phyloP scores from a whole-genome alignment of 2,888 invertebrate genomes.

The Microdon myrmicae region DNA sequence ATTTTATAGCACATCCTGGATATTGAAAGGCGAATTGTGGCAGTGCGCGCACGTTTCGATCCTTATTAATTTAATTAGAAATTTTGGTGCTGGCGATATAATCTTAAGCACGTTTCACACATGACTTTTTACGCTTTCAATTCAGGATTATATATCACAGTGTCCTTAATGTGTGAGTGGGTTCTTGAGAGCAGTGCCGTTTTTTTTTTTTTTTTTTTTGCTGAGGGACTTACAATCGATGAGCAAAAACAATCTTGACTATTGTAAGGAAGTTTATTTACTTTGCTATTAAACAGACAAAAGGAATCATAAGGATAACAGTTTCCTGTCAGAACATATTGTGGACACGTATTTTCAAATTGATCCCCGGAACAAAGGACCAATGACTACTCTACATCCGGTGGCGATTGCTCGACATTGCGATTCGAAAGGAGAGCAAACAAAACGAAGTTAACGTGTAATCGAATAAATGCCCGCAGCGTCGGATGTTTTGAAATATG shows the following conservation, averaged over 20 bases:
- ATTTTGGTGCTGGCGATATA: slow-evolving; percentile 21
- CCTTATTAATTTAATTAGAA: slow-evolving; percentile 48
- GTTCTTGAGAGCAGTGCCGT: too few relatives aligned
- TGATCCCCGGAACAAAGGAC: slow-evolving; percentile 36
- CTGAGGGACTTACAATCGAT: too few relatives aligned
- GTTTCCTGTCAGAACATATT: slow-evolving; percentile 49
- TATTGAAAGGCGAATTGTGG: slow-evolving; percentile 27
- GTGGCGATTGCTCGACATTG: too few relatives aligned
- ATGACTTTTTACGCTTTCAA: slow-evolving; percentile 41
- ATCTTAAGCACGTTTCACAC: slow-evolving; percentile 46
- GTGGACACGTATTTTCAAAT: slow-evolving; percentile 47
- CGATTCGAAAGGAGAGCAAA: slow-evolving; percentile 25
- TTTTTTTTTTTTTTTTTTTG: too few relatives aligned
- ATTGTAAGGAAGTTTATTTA: slow-evolving; percentile 23
- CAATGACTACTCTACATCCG: slow-evolving; percentile 15
- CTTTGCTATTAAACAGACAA: slow-evolving; percentile 32
- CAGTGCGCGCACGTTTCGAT: slow-evolving; percentile 30
- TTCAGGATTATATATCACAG: too few relatives aligned
- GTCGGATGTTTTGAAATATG: slow-evolving; percentile 17
- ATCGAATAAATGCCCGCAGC: slow-evolving; percentile 36
- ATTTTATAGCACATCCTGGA: slow-evolving; percentile 39
- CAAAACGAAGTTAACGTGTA: slow-evolving; percentile 38
- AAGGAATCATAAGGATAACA: slow-evolving; percentile 23
- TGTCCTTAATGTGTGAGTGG: too few relatives aligned
- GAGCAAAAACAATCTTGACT: too few relatives aligned